Evolutionary conservation across 2,888 invertebrate species (phyloP), one percentile per base, ranked within the genome.

Genomic region (Aethes cnicana): DNA sequence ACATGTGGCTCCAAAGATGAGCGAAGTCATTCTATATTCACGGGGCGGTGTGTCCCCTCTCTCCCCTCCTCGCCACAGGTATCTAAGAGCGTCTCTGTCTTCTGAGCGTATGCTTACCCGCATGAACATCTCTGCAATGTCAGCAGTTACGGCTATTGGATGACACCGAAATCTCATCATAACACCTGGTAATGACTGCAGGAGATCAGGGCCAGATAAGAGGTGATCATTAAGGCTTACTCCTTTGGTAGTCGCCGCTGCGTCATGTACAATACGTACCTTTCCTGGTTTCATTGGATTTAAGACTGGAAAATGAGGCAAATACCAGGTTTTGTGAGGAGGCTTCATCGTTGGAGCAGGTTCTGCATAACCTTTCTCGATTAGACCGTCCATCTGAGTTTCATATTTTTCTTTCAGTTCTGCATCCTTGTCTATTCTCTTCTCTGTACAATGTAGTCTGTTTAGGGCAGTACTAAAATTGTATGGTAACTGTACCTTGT

Each of bases 141-240:
- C n/a, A n/a, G n/a, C n/a, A n/a, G n/a, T n/a, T n/a, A 25, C n/a
- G 8, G 6, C 25, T 3, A 6, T 3, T 25, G 3, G 7, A n/a
- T 25, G 25, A n/a, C n/a, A n/a, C n/a, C 25, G 6, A n/a, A 25
- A 25, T 3, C 25, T 6, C 25, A 25, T 25, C 6, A 25, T 6
- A 3, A 25, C n/a, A 3, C 25, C 25, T 3, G 6, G 25, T 8
- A 25, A n/a, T 25, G 25, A 8, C n/a, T 25, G 6, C n/a, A 25
- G n/a, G 25, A 25, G 41, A 25, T 75, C 72, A 0, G 77, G 74
- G 0, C 75, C 75, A 12, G 58, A 61, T 2, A 75, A 21, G 4
- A 81, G 41, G 3, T 59, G 21, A 6, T 64, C 64, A 47, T 76
- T 76, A 5, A 74, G 47, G 1, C 61, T n/a, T 7, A 25, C 25